Base-by-base conservation (phyloP, 2,888 invertebrate genomes). In the Apamea crenata region DNA sequence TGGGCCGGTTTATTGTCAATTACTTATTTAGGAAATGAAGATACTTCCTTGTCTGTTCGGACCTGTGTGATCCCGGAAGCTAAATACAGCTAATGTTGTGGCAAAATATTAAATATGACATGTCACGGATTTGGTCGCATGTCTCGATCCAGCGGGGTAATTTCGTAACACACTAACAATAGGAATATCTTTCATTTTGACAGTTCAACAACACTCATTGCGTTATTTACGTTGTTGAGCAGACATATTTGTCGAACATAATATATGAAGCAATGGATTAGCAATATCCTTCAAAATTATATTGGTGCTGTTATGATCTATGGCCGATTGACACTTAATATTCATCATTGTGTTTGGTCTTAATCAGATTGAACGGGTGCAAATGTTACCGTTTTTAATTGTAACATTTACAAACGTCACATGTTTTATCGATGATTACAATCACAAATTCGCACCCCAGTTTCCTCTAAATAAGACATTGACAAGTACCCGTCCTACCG, bases 11-110 rank as follows among this genome's bases (percentile, higher is more conserved):
- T 70, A n/a, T 2, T 18, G 65, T 7, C 32, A 63, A 75, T 82
- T 53, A 63, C 50, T 82, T 69, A 65, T 65, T 83, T 83, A 53
- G 56, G 50, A 77, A 83, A 65, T 65, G 25, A 16, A 29, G 29
- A 63, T 53, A 70, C 47, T 65, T 77, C 83, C 40, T 47, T 16
- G 16, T 67, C 16, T 25, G 8, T 69, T 83, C 29, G 29, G 16
- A 40, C 16, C 18, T 40, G 32, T 53, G 21, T 47, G 77, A 78
- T 59, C 29, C 21, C 78, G 78, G 83, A 70, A 81, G 32, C 36
- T 16, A n/a, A 69, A 70, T 16, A 68, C 29, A 18, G 5, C 18
- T 56, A 18, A 76, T 44, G 44, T 44, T 32, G 56, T 44, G 36
- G 10, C 25, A 4, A 71, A 25, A 36, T 53, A 61, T 53, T 14